Percentiles rank a stretch among this genome's conserved stretches.
phyloP scores from a whole-genome alignment of 1,140 invertebrate species.

The Chironomus striatipennis region DNA sequence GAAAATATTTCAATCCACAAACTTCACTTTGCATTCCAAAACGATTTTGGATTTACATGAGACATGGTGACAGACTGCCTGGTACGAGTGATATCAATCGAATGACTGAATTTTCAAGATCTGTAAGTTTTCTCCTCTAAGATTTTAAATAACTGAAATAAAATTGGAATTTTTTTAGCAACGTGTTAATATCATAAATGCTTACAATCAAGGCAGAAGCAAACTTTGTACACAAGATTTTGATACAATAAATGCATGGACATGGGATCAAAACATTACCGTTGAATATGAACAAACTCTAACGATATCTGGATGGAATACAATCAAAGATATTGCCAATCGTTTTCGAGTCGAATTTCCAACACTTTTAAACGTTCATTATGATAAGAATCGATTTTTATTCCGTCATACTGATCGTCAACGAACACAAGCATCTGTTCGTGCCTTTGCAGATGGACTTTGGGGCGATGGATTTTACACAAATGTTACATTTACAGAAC shows the following conservation, averaged over 20 bases:
- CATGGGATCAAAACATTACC: background rate
- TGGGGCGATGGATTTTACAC: background rate
- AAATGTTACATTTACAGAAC: background rate
- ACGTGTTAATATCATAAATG: background rate
- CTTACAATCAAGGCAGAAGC: background rate
- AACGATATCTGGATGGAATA: conserved; percentile 7
- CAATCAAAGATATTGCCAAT: background rate
- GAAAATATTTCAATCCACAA: too few relatives aligned
- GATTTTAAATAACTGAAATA: background rate
- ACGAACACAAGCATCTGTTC: background rate
- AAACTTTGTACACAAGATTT: background rate
- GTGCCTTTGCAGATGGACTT: conserved; percentile 18
- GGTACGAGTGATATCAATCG: too few relatives aligned
- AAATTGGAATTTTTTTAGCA: background rate
- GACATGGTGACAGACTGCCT: too few relatives aligned
- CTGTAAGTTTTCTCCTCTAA: too few relatives aligned
- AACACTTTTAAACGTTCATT: background rate
- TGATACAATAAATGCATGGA: background rate
- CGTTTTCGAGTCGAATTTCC: background rate
- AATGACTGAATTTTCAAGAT: too few relatives aligned
- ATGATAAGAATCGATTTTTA: background rate
- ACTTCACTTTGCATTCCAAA: too few relatives aligned
- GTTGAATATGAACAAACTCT: background rate
- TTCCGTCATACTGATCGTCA: conserved; percentile 18
- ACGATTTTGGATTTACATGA: too few relatives aligned